These are phyloP conservation scores for Thermophis baileyi DNA, from an alignment of 2,113 vertebrate genomes.

Conservation along the genomic window DNA sequence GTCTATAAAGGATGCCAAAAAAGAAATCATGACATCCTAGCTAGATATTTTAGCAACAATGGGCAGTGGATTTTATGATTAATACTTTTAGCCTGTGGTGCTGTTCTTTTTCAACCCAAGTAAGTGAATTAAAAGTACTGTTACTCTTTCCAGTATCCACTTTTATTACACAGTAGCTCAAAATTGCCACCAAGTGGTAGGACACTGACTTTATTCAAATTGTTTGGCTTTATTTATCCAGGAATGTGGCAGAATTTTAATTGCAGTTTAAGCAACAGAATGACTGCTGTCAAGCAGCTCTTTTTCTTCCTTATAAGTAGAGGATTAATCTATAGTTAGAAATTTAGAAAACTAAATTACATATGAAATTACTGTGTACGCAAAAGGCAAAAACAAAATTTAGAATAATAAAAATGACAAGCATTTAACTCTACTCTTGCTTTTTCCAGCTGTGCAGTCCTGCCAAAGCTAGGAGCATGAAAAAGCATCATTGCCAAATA, in stretches of 20 bases:
- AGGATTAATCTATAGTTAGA: slow-evolving; percentile 63
- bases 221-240: slow-evolving; percentile 23
- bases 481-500: slow-evolving; percentile 24
- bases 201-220: slow-evolving; percentile 50
- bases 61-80: slow-evolving; percentile 24
- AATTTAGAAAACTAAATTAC: slow-evolving; percentile 46
- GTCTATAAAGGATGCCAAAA: slow-evolving; percentile 26
- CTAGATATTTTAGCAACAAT: slow-evolving; percentile 37
- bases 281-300: slow-evolving; percentile 52
- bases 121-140: slow-evolving; percentile 42
- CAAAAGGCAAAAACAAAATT: slow-evolving; percentile 18
- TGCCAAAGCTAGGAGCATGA: neutral
- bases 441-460: accelerated
- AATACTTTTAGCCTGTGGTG: slow-evolving; percentile 26
- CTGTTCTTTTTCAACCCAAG: slow-evolving; percentile 37
- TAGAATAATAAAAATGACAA: slow-evolving; percentile 17
- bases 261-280: slow-evolving; percentile 44
- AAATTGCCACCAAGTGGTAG: slow-evolving; percentile 72
- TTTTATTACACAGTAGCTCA: slow-evolving; percentile 62
- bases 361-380: slow-evolving; percentile 24
- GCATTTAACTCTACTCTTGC: neutral
- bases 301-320: slow-evolving; percentile 47
- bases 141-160: slow-evolving; percentile 32
- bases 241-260: slow-evolving; percentile 48
- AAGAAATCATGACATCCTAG: slow-evolving; percentile 22